Conservation (phyloP, 2,797 vertebrate genomes). For the Notoglanidium macrostoma region DNA sequence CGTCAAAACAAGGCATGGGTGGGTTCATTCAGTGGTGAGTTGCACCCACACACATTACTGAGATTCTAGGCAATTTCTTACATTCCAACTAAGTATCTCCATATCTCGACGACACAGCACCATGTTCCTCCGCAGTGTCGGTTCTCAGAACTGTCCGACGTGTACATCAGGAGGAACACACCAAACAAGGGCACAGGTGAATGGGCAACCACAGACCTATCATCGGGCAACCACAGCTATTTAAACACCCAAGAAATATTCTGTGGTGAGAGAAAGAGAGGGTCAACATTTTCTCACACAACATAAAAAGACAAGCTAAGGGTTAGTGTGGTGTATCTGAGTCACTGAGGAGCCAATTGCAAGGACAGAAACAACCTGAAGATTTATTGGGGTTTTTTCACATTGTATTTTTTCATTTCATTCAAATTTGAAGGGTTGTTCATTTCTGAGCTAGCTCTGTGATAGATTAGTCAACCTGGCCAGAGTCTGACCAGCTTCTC, state of each 20-base stretch:
- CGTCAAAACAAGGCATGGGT: conserved; percentile 26
- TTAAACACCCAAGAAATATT: conserved; percentile 33
- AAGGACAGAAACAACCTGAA: conserved; percentile 14
- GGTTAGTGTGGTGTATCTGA: conserved; percentile 1
- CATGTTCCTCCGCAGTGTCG: background rate
- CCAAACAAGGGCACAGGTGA: conserved; percentile 49
- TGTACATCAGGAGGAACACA: conserved; percentile 39
- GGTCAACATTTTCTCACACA: conserved; percentile 26
- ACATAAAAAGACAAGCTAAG: conserved; percentile 6
- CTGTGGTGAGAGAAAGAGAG: conserved; percentile 26
- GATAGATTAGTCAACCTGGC: no score
- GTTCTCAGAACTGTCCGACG: conserved; percentile 8
- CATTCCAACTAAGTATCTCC: background rate
- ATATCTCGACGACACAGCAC: background rate
- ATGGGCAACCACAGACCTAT: conserved; percentile 47
- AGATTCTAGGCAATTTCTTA: conserved; percentile 19
- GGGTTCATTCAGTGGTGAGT: conserved; percentile 16
- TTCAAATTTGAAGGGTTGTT: background rate
- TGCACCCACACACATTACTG: conserved; percentile 31
- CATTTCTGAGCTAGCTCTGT: background rate
- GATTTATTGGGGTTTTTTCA: background rate
- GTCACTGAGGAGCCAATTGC: conserved; percentile 1
- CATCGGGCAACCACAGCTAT: conserved; percentile 48
- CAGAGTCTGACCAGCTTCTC: no score
- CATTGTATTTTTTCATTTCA: no score